Base-by-base conservation (phyloP, 2,888 invertebrate genomes). In the Spialia ferax region DNA sequence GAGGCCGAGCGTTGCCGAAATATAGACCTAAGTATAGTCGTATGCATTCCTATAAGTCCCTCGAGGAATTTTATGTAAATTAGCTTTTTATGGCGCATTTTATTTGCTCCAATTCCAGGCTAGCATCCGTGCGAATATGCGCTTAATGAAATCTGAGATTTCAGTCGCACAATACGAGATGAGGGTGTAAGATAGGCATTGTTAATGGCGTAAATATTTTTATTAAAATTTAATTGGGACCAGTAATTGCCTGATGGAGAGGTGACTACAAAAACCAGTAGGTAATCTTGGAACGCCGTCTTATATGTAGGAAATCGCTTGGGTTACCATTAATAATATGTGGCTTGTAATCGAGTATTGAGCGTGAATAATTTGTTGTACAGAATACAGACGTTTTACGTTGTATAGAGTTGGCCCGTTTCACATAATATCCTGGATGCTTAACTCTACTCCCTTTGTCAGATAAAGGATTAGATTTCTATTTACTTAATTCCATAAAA, bases 41-140 rank as follows among this genome's bases (percentile, higher is more conserved):
- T 70, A 69, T 69, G 57, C 67, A 73, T 73, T 70, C 70, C 71
- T 70, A 20, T 54, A 71, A 57, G 78, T 77, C 76, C 73, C 75
- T 77, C 78, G 82, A 82, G 81, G 86, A 84, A 86, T 89, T 87
- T 89, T 86, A 89, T 89, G 89, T 86, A 89, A 89, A 89, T 89
- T 86, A 74, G 75, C 75, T 80, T 81, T 81, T 18, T 81, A 71
- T 67, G 72, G 56, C 48, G 69, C 52, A 72, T 78, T 78, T 79
- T 77, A 73, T 76, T 79, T 80, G 79, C 82, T 81, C 84, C 77
- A 75, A 71, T 71, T 72, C 73, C 66, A 67, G 69, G 69, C 67
- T 68, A 60, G 70, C 63, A 60, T 64, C 66, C 64, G 52, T 69
- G 66, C 68, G 69, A 71, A 66, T 67, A 55, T 69, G 69, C 52